Evolutionary conservation across 2,888 invertebrate genomes (phyloP), one percentile per base, ranked within the genome.

Genomic region (Halictus ligatus): DNA sequence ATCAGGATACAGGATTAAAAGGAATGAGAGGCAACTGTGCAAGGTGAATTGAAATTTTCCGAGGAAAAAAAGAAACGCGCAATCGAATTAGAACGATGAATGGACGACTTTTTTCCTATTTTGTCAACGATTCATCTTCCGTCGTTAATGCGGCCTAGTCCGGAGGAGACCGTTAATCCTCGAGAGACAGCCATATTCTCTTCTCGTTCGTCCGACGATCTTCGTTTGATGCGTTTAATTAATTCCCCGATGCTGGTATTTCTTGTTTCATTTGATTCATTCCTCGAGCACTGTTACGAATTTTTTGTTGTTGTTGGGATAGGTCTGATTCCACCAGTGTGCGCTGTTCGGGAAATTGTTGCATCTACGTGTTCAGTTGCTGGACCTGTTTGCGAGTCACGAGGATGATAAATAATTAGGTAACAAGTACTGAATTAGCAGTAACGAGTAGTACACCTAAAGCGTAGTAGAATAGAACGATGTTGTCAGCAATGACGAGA

Each of bases 1-100:
- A 87, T 87, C 87, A 83, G 86, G 83, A 86, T 87, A 80, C 80
- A 86, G 87, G 83, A 86, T 86, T 87, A 86, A 87, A 86, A 86
- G 75, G 81, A 81, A 86, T 46, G 74, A 64, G 60, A 46, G 75
- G 40, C 46, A 50, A 75, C 50, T 69, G 82, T 78, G 60, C 46
- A 25, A 76, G 72, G 71, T 74, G 80, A 85, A 88, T 85, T 88
- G 80, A 88, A 85, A 78, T 76, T 84, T 77, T 78, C 72, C 75
- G 29, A 21, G 50, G 71, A 25, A 29, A 48, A 43, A 43, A 18
- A 5, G n/a, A 35, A 35, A 43, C 40, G 15, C 40, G 25, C 46
- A 73, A 86, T 73, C 72, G 80, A 80, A 78, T 84, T 80, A 80
- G 74, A 29, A 15, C 69, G 50, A n/a, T 12, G 60, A 58, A 80